These are phyloP conservation scores for Drosophila mauritiana DNA, from an alignment of 1,140 invertebrate species.

Conservation along the genomic window DNA sequence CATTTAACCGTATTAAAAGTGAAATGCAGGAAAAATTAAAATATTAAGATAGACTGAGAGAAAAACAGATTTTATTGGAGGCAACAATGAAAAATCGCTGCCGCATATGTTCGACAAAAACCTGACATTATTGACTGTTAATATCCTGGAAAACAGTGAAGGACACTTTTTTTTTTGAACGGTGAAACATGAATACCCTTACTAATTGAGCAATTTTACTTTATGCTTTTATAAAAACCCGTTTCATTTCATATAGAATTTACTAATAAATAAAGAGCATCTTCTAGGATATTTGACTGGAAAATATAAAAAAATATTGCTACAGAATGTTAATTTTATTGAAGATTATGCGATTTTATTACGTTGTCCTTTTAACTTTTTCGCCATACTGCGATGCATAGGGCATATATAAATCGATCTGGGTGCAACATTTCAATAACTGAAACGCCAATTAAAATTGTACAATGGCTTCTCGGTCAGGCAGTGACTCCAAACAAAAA, in stretches of 20 bases:
- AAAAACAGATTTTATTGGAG: conserved; percentile 46
- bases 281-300: too few species aligned
- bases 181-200: not conserved
- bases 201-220: too few species aligned
- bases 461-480: conserved; percentile 70
- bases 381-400: conserved; percentile 1
- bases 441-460: conserved; percentile 80
- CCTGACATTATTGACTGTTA: conserved; percentile 78
- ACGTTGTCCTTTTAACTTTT: not conserved
- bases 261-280: too few species aligned
- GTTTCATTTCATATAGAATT: too few species aligned
- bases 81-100: conserved; percentile 68
- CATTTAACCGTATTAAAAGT: conserved; percentile 54
- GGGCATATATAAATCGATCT: conserved; percentile 34
- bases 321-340: too few species aligned
- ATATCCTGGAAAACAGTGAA: conserved; percentile 48
- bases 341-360: not conserved
- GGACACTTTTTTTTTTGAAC: not conserved
- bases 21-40: conserved; percentile 45
- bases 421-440: conserved; percentile 79
- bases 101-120: conserved; percentile 71
- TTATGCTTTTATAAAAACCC: too few species aligned
- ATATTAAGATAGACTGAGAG: conserved; percentile 16
- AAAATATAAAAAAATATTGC: too few species aligned
- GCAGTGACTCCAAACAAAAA: conserved; percentile 44